A percentile compares a stretch with the other conserved stretches of the same genome.
phyloP scores from a whole-genome alignment of 2,888 invertebrate species.

The Branchellion lobata region DNA sequence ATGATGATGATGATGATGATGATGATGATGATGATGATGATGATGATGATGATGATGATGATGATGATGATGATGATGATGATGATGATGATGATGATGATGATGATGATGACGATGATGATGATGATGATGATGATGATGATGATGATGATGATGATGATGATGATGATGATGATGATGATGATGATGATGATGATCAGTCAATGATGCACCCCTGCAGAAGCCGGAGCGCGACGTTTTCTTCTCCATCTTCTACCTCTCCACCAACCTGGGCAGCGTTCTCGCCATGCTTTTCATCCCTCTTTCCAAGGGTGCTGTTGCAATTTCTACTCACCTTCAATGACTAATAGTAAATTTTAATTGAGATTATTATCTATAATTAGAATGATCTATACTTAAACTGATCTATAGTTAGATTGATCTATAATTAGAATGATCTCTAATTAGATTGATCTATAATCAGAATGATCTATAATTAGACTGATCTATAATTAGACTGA shows the following conservation, averaged over 20 bases:
- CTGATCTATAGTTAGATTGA: too few relatives aligned
- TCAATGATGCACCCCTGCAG: neutral
- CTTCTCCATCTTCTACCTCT: slow-evolving; percentile 90
- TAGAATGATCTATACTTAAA: too few relatives aligned
- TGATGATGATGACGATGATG: neutral
- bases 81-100: slow-evolving; percentile 10
- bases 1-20: slow-evolving; percentile 26
- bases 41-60: slow-evolving; percentile 16
- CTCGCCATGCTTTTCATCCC: slow-evolving; percentile 86
- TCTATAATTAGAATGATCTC: too few relatives aligned
- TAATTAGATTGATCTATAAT: too few relatives aligned
- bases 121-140: neutral
- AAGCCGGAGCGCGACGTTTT: slow-evolving; percentile 74
- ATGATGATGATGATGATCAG: neutral
- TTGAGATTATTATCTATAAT: too few relatives aligned
- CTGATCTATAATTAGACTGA: too few relatives aligned
- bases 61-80: slow-evolving; percentile 16
- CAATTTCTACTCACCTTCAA: too few relatives aligned
- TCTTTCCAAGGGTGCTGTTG: slow-evolving; percentile 69
- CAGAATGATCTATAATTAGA: too few relatives aligned
- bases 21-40: slow-evolving; percentile 22
- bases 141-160: slow-evolving; percentile 34
- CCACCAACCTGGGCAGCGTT: slow-evolving; percentile 84
- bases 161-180: slow-evolving; percentile 35
- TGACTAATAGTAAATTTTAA: too few relatives aligned